phyloP scores from a whole-genome alignment of 2,113 vertebrate species.

The Trematocara macrostoma region DNA sequence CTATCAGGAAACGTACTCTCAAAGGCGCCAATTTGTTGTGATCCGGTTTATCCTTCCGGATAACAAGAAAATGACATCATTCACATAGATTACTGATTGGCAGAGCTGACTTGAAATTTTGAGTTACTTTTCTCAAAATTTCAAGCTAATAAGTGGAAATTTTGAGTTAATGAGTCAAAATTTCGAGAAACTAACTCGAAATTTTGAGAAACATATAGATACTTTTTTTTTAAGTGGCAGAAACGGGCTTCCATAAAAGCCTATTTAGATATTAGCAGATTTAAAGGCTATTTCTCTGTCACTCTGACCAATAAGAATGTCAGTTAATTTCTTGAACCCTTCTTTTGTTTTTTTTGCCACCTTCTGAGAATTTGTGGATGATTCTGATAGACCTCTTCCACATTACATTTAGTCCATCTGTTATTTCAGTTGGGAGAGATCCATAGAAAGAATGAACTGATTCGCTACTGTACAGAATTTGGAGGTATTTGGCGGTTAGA shows the following conservation, averaged over 20 bases:
- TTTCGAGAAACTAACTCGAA: rapidly evolving
- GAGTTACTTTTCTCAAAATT: neutral
- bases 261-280: neutral
- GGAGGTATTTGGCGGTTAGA: neutral
- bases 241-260: neutral
- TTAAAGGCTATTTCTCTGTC: neutral
- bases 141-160: neutral
- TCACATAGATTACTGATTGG: neutral
- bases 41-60: neutral
- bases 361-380: neutral
- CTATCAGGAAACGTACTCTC: neutral
- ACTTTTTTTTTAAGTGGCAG: neutral
- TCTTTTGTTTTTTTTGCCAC: neutral
- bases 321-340: neutral
- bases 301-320: neutral
- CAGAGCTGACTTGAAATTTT: neutral
- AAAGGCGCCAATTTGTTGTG: neutral
- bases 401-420: neutral
- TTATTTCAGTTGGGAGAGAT: neutral
- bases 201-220: neutral
- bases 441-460: neutral
- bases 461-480: neutral
- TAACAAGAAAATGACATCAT: neutral
- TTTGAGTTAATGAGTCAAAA: neutral
- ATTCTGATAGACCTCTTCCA: neutral